Percentiles rank a stretch among this genome's conserved stretches.
Conservation (phyloP, 2,113 vertebrate species). For the Petrocephalus zakoni region DNA sequence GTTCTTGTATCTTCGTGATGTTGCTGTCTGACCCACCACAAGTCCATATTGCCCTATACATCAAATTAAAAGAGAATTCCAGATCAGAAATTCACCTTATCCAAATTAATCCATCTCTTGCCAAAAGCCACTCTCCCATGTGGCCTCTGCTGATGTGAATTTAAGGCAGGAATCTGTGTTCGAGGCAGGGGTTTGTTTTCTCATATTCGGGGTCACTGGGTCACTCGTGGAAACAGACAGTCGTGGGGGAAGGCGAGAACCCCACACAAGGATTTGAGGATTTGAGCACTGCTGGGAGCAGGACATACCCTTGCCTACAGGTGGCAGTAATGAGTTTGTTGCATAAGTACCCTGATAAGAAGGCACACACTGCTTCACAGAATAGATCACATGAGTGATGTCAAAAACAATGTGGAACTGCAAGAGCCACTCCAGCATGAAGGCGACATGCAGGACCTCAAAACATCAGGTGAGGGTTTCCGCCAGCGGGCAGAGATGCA, state of each 20-base stretch:
- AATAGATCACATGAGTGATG: neutral
- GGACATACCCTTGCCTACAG: neutral
- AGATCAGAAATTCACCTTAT: neutral
- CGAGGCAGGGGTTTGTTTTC: neutral
- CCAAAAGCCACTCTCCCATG: neutral
- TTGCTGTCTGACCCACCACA: constrained; percentile 26
- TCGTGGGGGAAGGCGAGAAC: neutral
- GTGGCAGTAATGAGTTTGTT: neutral
- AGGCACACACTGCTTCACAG: neutral
- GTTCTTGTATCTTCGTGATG: constrained; percentile 29
- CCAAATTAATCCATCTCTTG: neutral
- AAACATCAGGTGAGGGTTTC: neutral
- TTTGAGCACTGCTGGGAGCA: no score
- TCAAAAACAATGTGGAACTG: neutral
- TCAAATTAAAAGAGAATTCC: neutral
- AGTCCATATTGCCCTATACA: neutral
- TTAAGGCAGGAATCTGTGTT: neutral
- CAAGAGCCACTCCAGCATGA: neutral
- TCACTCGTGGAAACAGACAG: neutral
- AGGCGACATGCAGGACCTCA: neutral
- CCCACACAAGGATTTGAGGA: neutral
- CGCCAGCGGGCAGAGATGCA: no score
- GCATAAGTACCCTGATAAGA: neutral
- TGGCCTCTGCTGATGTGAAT: neutral
- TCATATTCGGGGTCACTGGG: neutral